Percentiles rank a stretch among this genome's conserved stretches.
These are phyloP conservation scores for Poeciliopsis turrubarensis DNA, from an alignment of 2,113 vertebrate genomes.

Conservation along the genomic window DNA sequence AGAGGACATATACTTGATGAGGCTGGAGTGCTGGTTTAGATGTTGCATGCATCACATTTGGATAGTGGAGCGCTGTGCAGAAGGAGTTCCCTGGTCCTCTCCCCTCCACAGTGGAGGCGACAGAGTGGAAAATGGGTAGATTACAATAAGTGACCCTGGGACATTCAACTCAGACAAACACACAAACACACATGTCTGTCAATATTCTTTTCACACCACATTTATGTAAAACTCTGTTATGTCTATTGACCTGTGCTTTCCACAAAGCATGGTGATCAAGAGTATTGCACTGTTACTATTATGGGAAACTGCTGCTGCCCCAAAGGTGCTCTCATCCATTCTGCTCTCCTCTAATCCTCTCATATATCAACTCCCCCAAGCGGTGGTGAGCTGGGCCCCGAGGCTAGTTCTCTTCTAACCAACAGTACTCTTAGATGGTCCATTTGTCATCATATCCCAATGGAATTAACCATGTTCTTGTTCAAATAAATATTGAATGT, in stretches of 20 bases:
- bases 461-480: slow-evolving; percentile 49
- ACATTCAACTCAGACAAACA: slow-evolving; percentile 22
- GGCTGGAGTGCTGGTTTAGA: slow-evolving; percentile 58
- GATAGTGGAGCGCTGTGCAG: slow-evolving; percentile 53
- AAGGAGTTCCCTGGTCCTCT: slow-evolving; percentile 53
- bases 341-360: slow-evolving; percentile 59
- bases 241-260: slow-evolving; percentile 38
- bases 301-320: slow-evolving; percentile 58
- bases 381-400: slow-evolving; percentile 53
- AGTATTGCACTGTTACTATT: slow-evolving; percentile 60
- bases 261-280: slow-evolving; percentile 40
- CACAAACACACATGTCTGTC: slow-evolving; percentile 17
- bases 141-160: slow-evolving; percentile 56
- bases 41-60: slow-evolving; percentile 48
- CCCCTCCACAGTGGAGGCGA: slow-evolving; percentile 62
- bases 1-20: slow-evolving; percentile 63
- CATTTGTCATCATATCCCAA: slow-evolving; percentile 57
- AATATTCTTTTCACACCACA: slow-evolving; percentile 33
- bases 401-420: slow-evolving; percentile 48
- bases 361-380: slow-evolving; percentile 69
- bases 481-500: slow-evolving; percentile 51
- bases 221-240: slow-evolving; percentile 55
- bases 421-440: slow-evolving; percentile 52
- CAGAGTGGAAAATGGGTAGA: slow-evolving; percentile 70
- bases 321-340: slow-evolving; percentile 50